These are phyloP conservation scores for Anoplius nigerrimus DNA, from an alignment of 2,888 invertebrate species.

Conservation along the genomic window DNA sequence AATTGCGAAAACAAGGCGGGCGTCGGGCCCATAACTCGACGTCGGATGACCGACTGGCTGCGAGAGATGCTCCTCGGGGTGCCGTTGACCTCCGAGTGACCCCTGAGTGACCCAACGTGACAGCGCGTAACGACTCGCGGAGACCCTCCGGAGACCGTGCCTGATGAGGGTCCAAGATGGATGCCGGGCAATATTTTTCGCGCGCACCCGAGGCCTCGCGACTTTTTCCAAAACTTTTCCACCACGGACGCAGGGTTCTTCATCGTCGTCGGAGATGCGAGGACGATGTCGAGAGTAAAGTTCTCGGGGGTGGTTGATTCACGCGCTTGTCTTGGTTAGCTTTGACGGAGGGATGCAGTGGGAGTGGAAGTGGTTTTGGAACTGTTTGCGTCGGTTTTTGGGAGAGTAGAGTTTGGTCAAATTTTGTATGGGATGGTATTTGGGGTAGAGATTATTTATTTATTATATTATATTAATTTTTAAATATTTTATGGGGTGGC, in stretches of 20 bases:
- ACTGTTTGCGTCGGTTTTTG: no score
- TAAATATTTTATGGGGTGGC: no score
- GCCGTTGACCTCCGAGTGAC: conserved; percentile 67
- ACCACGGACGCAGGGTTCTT: conserved; percentile 7
- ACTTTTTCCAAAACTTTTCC: conserved; percentile 40
- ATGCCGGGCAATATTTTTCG: conserved; percentile 65
- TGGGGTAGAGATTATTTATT: no score
- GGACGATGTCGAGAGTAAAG: no score
- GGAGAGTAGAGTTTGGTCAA: no score
- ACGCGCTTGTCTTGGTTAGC: no score
- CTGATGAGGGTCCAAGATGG: conserved; percentile 72
- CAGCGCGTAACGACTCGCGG: conserved; percentile 61
- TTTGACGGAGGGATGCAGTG: no score
- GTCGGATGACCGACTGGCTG: conserved; percentile 57
- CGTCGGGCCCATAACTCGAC: conserved; percentile 47
- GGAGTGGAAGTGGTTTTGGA: no score
- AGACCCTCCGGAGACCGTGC: conserved; percentile 60
- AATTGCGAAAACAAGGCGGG: conserved; percentile 56
- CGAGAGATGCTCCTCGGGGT: conserved; percentile 58
- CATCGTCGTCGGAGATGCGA: conserved; percentile 9
- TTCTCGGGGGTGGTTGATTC: no score
- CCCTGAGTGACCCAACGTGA: conserved; percentile 61
- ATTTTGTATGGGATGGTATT: no score
- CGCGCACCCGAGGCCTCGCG: conserved; percentile 25
- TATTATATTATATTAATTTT: no score